A percentile compares a stretch with the other conserved stretches of the same genome.
phyloP scores from a whole-genome alignment of 2,888 invertebrate species.

The Epistrophe eligans region DNA sequence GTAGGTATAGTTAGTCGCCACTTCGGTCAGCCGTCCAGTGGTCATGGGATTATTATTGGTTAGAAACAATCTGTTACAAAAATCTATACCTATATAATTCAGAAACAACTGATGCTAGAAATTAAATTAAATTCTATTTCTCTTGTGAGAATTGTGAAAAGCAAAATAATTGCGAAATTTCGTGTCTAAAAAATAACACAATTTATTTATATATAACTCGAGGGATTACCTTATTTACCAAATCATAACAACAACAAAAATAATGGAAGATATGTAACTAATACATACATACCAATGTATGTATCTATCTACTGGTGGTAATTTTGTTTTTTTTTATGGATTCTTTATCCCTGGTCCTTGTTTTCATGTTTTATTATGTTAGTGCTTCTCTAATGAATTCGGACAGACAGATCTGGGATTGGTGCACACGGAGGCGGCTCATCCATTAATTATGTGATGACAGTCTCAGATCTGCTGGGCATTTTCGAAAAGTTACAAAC shows the following conservation, averaged over 20 bases:
- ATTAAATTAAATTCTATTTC: constrained; percentile 5
- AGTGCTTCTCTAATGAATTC: constrained; percentile 74
- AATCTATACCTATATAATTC: neutral
- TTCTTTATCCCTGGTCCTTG: constrained; percentile 58
- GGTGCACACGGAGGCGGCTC: constrained; percentile 69
- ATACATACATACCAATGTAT: neutral
- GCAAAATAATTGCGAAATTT: constrained; percentile 22
- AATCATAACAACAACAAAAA: neutral
- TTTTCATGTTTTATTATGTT: constrained; percentile 61
- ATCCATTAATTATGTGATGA: constrained; percentile 78
- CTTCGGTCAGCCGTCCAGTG: neutral
- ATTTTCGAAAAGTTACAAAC: constrained; percentile 68
- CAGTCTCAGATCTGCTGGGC: constrained; percentile 74
- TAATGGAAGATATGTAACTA: neutral
- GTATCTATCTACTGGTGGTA: constrained; percentile 1
- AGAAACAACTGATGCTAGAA: neutral
- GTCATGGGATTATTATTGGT: constrained; percentile 37
- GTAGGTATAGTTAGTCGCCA: neutral
- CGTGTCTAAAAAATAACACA: neutral
- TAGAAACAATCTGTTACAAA: constrained; percentile 37
- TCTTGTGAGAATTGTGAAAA: constrained; percentile 37
- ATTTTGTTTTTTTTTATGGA: constrained; percentile 15
- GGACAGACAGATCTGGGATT: constrained; percentile 75
- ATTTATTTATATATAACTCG: neutral
- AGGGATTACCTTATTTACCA: constrained; percentile 9